Evolutionary conservation across 2,888 invertebrate species (phyloP), one percentile per base, ranked within the genome.

Genomic region (Rhopalosiphum nymphaeae): DNA sequence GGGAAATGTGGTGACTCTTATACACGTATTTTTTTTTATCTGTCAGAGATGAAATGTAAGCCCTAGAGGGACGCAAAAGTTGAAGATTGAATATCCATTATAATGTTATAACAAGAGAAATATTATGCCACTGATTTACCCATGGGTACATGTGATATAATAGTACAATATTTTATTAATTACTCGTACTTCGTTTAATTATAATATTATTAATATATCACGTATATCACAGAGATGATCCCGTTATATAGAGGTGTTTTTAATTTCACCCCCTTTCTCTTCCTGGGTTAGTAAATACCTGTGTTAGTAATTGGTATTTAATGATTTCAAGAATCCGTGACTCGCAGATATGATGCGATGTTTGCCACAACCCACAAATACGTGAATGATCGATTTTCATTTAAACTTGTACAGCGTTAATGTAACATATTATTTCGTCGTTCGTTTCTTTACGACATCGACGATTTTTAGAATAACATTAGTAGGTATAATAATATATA

Each of bases 381-480:
- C 57, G 29, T 85, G 85, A 86, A 86, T 90, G 90, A 61, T 86
- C 90, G 93, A 93, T 85, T 93, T 93, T 86, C 89, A 89, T 93
- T 89, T 57, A n/a, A 26, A n/a, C n/a, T 57, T 86, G n/a, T 46
- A 3, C 44, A 57, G 78, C 44, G 85, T n/a, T n/a, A 89, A 26
- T 56, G 44, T 67, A 21, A n/a, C 7, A 56, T 88, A 42, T 61
- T 61, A 67, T 46, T 90, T 46, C 44, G 10, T 78, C 7, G 36
- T 78, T 21, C 36, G 36, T 78, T 36, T 78, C 21, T 36, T 36
- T 21, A 36, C 21, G 36, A 78, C 1, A 78, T 67, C n/a, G n/a
- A 67, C 3, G 67, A 67, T n/a, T 4, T 0, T 5, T 16, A 2
- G 36, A 78, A 21, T 36, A 7, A 78, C 21, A 36, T 78, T 36